Percentiles rank a stretch among this genome's conserved stretches.
Conservation (phyloP, 2,113 vertebrate species). For the Phodopus roborovskii region DNA sequence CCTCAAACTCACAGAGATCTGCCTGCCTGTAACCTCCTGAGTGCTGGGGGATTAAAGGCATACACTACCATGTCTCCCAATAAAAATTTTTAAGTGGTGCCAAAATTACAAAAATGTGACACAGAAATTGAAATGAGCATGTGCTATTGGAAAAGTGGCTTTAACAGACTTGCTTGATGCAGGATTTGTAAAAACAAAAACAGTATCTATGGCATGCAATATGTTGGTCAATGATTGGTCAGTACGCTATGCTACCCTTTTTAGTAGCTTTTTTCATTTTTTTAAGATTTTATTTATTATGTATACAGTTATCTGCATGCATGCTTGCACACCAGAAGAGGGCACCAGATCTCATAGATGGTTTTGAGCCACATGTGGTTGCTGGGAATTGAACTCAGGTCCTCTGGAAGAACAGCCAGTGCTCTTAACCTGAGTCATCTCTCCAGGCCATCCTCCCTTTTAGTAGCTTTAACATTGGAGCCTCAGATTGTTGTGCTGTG, state of each 20-base stretch:
- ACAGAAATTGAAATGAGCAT: neutral
- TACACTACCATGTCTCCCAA: neutral
- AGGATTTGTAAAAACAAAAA: neutral
- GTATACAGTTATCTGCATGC: too few species aligned
- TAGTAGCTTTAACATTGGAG: neutral
- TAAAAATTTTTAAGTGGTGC: neutral
- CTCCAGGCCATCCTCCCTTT: too few species aligned
- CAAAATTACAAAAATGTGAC: neutral
- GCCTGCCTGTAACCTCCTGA: neutral
- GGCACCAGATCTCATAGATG: too few species aligned
- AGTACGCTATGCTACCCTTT: neutral
- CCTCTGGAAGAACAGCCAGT: too few species aligned
- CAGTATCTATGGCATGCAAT: neutral
- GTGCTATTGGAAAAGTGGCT: neutral
- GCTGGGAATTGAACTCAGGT: too few species aligned
- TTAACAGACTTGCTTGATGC: neutral
- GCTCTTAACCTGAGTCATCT: too few species aligned
- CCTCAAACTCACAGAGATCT: neutral
- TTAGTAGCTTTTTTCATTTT: too few species aligned
- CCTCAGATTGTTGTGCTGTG: rapidly evolving
- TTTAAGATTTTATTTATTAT: too few species aligned
- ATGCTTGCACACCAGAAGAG: too few species aligned
- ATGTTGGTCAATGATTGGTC: neutral
- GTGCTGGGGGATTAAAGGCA: neutral
- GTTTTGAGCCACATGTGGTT: too few species aligned